Base-by-base conservation (phyloP, 1,140 invertebrate genomes). In the Dysdera silvatica region DNA sequence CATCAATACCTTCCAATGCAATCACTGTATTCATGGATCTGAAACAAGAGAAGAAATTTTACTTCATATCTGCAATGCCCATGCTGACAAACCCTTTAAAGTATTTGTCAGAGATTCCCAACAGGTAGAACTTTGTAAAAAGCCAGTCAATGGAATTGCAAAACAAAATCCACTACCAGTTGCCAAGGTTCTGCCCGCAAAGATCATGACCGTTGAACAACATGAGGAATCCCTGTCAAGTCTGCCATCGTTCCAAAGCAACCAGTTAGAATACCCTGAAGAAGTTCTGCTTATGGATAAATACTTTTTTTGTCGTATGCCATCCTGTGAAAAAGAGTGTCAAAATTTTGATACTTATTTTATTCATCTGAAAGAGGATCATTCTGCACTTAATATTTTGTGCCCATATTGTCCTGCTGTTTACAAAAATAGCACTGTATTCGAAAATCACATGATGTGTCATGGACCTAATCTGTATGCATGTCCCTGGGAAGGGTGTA, bases 1-100 rank as follows among this genome's bases (percentile, higher is more conserved):
- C 10, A 74, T 77, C 63, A 74, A 74, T 31, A 79, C 77, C 28
- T 80, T 74, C 45, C 80, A 81, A 49, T 82, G 80, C 51, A 68
- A 77, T 2, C 80, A 80, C 61, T 82, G 80, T 60, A 33, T 74
- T 10, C 71, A 73, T 67, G 80, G 80, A 7, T 65, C 74, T 3
- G 71, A 77, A n/a, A 71, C 67, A 7, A 61, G 73, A 4, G 66
- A 69, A 14, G 78, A 80, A 20, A 70, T 81, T 23, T 73, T 79
- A 14, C 66, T 68, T 32, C 80, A 82, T 73, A 71, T 81, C 2
- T 75, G 76, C 40, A 67, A 67, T 16, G 64, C 68, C 23, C 80
- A 82, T 68, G 75, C 73, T 10, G 76, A 80, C 66, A 71, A 76
- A 52, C 68, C 72, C 3, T 73, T 79, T 0, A 74, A 74, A 14